These are phyloP conservation scores for Ophiothrix spiculata DNA, from an alignment of 35 echinoderm and acorn worm species.

Conservation along the genomic window DNA sequence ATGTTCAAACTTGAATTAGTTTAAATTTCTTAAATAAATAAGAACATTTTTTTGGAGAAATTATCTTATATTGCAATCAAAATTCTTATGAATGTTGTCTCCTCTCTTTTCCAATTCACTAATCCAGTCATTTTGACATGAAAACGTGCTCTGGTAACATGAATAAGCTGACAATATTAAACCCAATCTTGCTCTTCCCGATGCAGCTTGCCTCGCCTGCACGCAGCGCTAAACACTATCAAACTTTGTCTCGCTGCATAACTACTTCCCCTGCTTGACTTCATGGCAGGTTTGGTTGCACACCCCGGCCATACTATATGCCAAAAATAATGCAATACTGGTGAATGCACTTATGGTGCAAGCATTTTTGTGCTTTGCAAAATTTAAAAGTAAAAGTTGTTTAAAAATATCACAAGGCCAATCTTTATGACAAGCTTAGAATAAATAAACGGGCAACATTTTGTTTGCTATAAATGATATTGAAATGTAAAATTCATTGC, in stretches of 20 bases:
- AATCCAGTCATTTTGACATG: neutral
- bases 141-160: neutral
- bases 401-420: too few species aligned
- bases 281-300: neutral
- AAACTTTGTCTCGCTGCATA: neutral
- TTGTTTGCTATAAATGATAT: too few species aligned
- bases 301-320: neutral
- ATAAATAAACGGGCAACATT: too few species aligned
- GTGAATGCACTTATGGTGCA: too few species aligned
- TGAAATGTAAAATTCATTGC: too few species aligned
- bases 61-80: slow-evolving; percentile 3
- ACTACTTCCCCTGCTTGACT: neutral
- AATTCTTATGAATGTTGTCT: neutral
- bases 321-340: neutral
- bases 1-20: slow-evolving; percentile 13
- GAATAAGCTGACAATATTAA: neutral
- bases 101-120: neutral
- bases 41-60: neutral
- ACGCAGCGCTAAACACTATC: too few species aligned
- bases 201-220: neutral
- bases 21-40: slow-evolving; percentile 6
- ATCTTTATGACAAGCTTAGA: too few species aligned
- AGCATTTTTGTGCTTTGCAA: too few species aligned
- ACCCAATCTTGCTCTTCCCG: neutral
- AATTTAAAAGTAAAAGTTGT: too few species aligned